Evolutionary conservation across 2,113 vertebrate genomes (phyloP), one percentile per base, ranked within the genome.

Genomic region (Heterochromis multidens): DNA sequence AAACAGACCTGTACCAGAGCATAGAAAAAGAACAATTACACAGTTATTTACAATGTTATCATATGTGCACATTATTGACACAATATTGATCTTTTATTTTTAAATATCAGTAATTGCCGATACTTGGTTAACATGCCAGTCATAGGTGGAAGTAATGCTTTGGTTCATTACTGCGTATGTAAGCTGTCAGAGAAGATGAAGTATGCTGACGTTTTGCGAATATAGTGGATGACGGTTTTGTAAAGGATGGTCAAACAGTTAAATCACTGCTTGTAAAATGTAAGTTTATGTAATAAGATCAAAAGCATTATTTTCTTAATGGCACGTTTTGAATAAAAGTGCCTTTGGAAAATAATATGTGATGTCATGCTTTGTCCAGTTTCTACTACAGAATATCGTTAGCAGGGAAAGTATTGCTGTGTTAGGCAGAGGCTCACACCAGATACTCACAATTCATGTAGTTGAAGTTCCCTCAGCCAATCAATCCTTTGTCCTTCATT

Each of bases 61-160:
- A 65, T 0, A 1, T 25, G 35, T n/a, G n/a, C n/a, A n/a, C 7
- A 63, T 0, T 3, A 43, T 43, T 43, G 63, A 1, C n/a, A 1
- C 1, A 4, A 25, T 67, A 43, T 67, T 43, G 37, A 17, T 67
- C 8, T 61, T 16, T 49, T 13, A 49, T 61, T 31, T 33, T 60
- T 3, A 19, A 61, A 19, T 61, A 11, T 61, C 27, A 19, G 59
- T 60, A 60, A 31, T 27, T n/a, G n/a, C n/a, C n/a, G n/a, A n/a
- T 60, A 60, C 58, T 29, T 0, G 2, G 58, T 31, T 10, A 4
- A 31, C 27, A 31, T 61, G 27, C 16, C 16, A 61, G 5, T 31
- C 27, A 19, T 31, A 61, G 31, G 60, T 62, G 60, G 60, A 62
- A 46, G 23, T 70, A 52, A 72, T 31, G 67, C 29, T 52, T 0